These are phyloP conservation scores for Dinomys branickii DNA, from an alignment of 2,113 vertebrate genomes.

Conservation along the genomic window DNA sequence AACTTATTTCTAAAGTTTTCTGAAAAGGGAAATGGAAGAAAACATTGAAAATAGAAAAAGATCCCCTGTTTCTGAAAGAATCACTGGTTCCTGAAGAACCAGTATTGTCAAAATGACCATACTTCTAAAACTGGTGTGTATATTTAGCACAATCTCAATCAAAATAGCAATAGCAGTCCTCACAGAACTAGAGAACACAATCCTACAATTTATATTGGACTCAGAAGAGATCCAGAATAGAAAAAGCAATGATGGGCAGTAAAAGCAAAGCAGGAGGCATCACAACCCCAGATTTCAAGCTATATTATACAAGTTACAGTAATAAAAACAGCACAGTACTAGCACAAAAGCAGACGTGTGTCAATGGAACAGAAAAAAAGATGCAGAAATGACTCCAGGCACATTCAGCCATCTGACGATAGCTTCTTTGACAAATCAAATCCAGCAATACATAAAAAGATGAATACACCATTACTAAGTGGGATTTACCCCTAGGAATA, in stretches of 20 bases:
- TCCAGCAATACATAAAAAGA: neutral
- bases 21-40: neutral
- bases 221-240: neutral
- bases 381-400: neutral
- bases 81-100: neutral
- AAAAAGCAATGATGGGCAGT: neutral
- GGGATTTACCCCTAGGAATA: neutral
- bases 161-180: neutral
- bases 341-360: neutral
- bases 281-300: neutral
- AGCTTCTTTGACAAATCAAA: neutral
- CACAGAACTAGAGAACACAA: neutral
- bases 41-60: neutral
- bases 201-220: neutral
- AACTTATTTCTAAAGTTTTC: neutral
- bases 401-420: neutral
- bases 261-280: neutral
- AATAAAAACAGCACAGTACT: neutral
- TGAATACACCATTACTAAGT: neutral
- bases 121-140: neutral
- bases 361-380: neutral
- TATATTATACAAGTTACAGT: neutral
- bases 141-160: neutral
- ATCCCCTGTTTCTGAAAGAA: neutral
- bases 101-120: neutral